These are phyloP conservation scores for Pseudomyrmex gracilis DNA, from an alignment of 1,140 invertebrate species.

Conservation along the genomic window DNA sequence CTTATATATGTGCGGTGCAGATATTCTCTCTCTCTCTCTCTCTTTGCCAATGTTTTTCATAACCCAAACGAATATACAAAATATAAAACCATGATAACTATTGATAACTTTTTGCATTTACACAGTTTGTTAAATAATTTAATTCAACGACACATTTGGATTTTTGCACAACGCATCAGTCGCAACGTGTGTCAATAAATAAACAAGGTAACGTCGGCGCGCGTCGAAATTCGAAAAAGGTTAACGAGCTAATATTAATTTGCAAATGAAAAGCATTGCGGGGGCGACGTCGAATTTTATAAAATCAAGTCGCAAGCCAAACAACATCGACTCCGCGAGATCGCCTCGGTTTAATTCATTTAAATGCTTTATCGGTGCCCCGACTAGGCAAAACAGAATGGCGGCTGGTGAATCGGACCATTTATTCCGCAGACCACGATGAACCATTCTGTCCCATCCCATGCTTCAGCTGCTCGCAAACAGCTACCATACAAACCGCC, in stretches of 20 bases:
- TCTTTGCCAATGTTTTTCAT: neutral
- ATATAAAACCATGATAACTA: neutral
- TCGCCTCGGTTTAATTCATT: constrained; percentile 79
- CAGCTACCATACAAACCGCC: constrained; percentile 34
- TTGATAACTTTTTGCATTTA: neutral
- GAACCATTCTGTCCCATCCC: constrained; percentile 65
- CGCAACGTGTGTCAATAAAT: neutral
- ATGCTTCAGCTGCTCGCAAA: constrained; percentile 62
- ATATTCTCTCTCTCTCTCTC: no score
- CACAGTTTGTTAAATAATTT: constrained; percentile 19
- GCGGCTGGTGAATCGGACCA: constrained; percentile 70
- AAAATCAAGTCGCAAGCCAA: constrained; percentile 57
- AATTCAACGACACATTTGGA: neutral
- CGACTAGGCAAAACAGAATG: constrained; percentile 71
- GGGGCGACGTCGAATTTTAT: constrained; percentile 34
- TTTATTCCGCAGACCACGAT: constrained; percentile 76
- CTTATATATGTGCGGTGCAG: no score
- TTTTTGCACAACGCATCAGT: neutral
- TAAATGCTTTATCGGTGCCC: constrained; percentile 81
- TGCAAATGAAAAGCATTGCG: constrained; percentile 11
- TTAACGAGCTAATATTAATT: constrained; percentile 50
- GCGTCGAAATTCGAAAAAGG: neutral
- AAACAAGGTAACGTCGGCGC: neutral
- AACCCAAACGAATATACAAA: neutral
- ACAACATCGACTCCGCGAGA: constrained; percentile 61